Conservation (phyloP, 2,888 invertebrate genomes). For the Pegoplata infirma region DNA sequence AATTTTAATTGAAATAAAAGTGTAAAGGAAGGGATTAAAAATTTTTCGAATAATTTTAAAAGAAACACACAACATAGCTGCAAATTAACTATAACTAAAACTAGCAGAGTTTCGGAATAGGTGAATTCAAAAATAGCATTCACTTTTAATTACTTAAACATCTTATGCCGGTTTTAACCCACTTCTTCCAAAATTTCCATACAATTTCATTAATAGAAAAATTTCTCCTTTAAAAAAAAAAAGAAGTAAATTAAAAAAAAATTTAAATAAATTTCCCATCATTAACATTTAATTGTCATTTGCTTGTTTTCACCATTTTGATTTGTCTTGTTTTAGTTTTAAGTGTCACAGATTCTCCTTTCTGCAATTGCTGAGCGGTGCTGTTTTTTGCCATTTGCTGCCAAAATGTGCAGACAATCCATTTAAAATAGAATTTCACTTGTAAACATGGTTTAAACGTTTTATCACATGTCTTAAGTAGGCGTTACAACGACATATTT, state of each 20-base stretch:
- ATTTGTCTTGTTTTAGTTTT: constrained; percentile 28
- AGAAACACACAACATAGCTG: too few relatives aligned
- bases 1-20: constrained; percentile 1
- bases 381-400: constrained; percentile 59
- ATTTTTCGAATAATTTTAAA: not conserved
- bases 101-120: too few relatives aligned
- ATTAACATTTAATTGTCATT: constrained; percentile 50
- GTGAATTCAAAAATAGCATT: too few relatives aligned
- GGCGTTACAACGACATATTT: constrained; percentile 63
- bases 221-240: not conserved
- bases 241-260: too few relatives aligned
- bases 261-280: constrained; percentile 45
- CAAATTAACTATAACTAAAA: too few relatives aligned
- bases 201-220: not conserved
- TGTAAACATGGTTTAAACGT: constrained; percentile 58
- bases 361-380: not conserved
- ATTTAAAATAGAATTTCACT: constrained; percentile 62
- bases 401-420: constrained; percentile 65
- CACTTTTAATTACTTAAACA: too few relatives aligned
- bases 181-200: too few relatives aligned
- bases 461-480: constrained; percentile 61
- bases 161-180: too few relatives aligned
- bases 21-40: not conserved
- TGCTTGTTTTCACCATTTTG: constrained; percentile 45
- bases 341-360: constrained; percentile 42